phyloP scores from a whole-genome alignment of 2,888 invertebrate species.

The Neoscelio sp. region DNA sequence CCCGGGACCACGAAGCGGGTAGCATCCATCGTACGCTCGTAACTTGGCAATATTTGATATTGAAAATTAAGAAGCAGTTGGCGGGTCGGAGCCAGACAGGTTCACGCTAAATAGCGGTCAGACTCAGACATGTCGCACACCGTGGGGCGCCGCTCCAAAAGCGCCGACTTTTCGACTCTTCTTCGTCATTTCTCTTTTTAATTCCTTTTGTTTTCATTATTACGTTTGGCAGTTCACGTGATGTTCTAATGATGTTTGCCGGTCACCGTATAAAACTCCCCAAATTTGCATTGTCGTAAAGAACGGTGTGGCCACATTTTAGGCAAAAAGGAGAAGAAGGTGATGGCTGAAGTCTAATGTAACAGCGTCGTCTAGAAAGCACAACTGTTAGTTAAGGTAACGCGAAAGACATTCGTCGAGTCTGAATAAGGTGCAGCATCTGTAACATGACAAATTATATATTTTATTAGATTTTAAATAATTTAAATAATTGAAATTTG shows the following conservation, averaged over 20 bases:
- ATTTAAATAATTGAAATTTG: no score
- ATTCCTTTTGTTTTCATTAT: slow-evolving; percentile 59
- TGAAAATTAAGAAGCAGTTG: slow-evolving; percentile 76
- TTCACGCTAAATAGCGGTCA: slow-evolving; percentile 82
- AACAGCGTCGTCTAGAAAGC: no score
- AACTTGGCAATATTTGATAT: slow-evolving; percentile 72
- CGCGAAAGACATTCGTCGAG: no score
- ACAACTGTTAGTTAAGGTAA: no score
- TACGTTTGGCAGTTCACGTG: slow-evolving; percentile 68
- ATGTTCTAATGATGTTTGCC: slow-evolving; percentile 78
- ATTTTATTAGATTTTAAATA: no score
- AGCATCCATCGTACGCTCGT: slow-evolving; percentile 55
- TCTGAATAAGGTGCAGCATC: no score
- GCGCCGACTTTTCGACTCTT: slow-evolving; percentile 75
- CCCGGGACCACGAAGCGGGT: slow-evolving; percentile 21
- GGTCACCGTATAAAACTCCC: slow-evolving; percentile 31
- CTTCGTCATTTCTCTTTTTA: slow-evolving; percentile 33
- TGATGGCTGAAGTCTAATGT: no score
- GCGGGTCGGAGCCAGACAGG: slow-evolving; percentile 75
- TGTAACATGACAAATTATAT: no score
- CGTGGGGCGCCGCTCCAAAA: slow-evolving; percentile 80
- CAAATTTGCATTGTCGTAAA: no score
- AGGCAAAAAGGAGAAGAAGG: no score
- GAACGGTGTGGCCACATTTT: no score
- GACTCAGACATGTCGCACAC: slow-evolving; percentile 81